phyloP scores from a whole-genome alignment of 2,888 invertebrate species.

The Sarcophaga rosellei region DNA sequence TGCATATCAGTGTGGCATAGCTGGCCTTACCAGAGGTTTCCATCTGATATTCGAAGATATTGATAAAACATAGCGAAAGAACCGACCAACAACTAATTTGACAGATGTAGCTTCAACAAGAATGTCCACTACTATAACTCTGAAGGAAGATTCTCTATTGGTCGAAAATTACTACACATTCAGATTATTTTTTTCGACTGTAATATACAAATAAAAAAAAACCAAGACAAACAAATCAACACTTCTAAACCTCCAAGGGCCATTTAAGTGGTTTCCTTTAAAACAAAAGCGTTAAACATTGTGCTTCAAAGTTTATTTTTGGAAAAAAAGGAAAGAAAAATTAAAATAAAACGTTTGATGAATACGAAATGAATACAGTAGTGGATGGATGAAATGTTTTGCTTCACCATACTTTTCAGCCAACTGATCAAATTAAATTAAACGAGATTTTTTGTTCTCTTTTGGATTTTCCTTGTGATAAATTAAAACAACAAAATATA shows the following conservation, averaged over 20 bases:
- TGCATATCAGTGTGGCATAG: no score
- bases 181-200: not conserved
- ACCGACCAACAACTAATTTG: not conserved
- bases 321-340: conserved; percentile 25
- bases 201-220: not conserved
- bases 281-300: conserved; percentile 27
- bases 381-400: no score
- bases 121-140: no score
- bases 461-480: not conserved
- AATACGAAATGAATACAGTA: conserved; percentile 34
- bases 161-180: not conserved
- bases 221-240: conserved; percentile 20
- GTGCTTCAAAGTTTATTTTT: conserved; percentile 30
- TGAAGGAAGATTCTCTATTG: no score
- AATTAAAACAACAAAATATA: conserved; percentile 16
- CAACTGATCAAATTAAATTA: no score
- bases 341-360: conserved; percentile 55
- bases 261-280: conserved; percentile 35
- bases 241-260: conserved; percentile 29
- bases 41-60: not conserved
- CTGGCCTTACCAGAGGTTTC: no score
- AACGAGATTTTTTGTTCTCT: not conserved
- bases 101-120: no score
- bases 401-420: no score
- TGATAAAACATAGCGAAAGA: not conserved